phyloP scores from a whole-genome alignment of 1,140 invertebrate genomes.

The Sycobia sp. region DNA sequence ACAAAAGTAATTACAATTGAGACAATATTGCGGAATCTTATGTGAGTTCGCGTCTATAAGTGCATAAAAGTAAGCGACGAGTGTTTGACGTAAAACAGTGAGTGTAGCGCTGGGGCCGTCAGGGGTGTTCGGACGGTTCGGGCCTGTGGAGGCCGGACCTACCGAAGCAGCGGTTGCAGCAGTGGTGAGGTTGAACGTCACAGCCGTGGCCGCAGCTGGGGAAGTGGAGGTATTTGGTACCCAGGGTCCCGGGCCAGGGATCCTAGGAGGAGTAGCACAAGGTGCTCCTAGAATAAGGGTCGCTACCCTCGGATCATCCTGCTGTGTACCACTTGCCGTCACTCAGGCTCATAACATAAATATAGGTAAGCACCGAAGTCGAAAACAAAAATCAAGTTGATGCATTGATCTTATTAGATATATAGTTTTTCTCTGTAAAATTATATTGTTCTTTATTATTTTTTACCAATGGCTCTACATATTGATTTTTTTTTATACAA shows the following conservation, averaged over 20 bases:
- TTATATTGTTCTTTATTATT: too few species aligned
- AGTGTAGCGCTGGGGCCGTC: slow-evolving; percentile 57
- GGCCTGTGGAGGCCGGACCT: slow-evolving; percentile 57
- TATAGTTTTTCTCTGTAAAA: background rate
- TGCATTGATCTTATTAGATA: background rate
- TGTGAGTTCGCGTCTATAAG: too few species aligned
- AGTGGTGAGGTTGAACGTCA: slow-evolving; percentile 56
- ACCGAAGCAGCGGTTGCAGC: slow-evolving; percentile 46
- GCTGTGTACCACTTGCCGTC: slow-evolving; percentile 59
- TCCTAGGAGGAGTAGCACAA: slow-evolving; percentile 64
- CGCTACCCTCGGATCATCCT: slow-evolving; percentile 57
- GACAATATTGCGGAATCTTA: too few species aligned
- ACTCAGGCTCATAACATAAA: slow-evolving; percentile 60
- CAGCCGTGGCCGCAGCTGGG: slow-evolving; percentile 43
- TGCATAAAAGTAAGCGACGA: too few species aligned
- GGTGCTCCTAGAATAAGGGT: slow-evolving; percentile 59
- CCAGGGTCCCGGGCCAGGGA: slow-evolving; percentile 70
- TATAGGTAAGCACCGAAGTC: slow-evolving; percentile 38
- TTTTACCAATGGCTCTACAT: background rate
- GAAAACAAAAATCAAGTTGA: too few species aligned
- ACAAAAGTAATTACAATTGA: too few species aligned
- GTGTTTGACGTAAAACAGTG: too few species aligned
- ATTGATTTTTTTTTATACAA: background rate
- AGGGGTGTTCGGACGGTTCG: slow-evolving; percentile 58
- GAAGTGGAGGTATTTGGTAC: slow-evolving; percentile 58